phyloP scores from a whole-genome alignment of 2,888 invertebrate species.

The Spatulosminthurus flaviceps region DNA sequence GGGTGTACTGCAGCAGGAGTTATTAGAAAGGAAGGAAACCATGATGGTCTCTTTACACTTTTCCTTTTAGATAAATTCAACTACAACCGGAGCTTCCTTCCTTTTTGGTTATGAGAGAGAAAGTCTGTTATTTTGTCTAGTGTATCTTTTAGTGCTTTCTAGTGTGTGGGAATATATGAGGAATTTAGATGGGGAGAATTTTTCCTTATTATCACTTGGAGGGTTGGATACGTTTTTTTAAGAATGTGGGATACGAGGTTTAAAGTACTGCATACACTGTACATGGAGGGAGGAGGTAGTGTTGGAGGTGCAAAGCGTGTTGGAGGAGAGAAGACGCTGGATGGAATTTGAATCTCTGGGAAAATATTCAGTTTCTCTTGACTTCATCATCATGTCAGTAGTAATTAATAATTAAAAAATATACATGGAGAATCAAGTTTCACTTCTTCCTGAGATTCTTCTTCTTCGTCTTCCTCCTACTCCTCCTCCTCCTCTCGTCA shows the following conservation, averaged over 20 bases:
- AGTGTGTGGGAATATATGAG: too few relatives aligned
- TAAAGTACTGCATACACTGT: slow-evolving; percentile 9
- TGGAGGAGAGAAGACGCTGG: background rate
- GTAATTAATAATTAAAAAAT: slow-evolving; percentile 48
- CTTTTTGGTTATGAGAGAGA: background rate
- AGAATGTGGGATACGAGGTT: too few relatives aligned
- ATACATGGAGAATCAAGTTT: slow-evolving; percentile 39
- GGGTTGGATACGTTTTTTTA: too few relatives aligned
- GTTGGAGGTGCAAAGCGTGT: background rate
- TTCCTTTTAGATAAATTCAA: background rate
- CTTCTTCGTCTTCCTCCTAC: background rate
- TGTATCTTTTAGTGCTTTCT: too few relatives aligned
- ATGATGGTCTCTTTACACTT: background rate
- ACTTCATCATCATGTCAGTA: slow-evolving; percentile 26
- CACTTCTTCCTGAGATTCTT: slow-evolving; percentile 1
- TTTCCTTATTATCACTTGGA: too few relatives aligned
- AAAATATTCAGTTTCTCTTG: slow-evolving; percentile 44
- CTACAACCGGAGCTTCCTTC: background rate
- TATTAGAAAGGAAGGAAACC: background rate
- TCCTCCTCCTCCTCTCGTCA: background rate
- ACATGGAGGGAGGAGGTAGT: background rate
- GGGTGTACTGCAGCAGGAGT: too few relatives aligned
- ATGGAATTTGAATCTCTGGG: slow-evolving; percentile 37
- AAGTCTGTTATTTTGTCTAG: too few relatives aligned
- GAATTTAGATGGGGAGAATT: too few relatives aligned